Percentiles rank a stretch among this genome's conserved stretches.
These are phyloP conservation scores for Mareca strepera DNA, from an alignment of 2,797 vertebrate genomes.

Conservation along the genomic window DNA sequence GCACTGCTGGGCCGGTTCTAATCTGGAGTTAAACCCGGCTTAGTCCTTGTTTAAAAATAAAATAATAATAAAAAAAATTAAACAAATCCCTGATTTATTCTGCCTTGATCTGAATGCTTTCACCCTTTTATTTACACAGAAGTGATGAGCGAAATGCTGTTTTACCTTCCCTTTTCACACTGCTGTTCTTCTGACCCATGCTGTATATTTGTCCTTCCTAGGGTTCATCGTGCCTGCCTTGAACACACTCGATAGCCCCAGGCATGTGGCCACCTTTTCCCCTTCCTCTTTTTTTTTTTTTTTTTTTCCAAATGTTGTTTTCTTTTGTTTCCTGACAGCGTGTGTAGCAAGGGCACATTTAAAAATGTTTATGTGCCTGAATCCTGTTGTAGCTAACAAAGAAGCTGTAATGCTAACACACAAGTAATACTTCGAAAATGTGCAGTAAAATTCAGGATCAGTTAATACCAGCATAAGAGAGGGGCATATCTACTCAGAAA, in stretches of 20 bases:
- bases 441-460: neutral
- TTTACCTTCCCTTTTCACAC: neutral
- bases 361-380: neutral
- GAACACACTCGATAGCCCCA: accelerated
- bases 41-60: neutral
- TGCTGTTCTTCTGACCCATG: neutral
- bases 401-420: neutral
- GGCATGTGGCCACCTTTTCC: neutral
- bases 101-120: neutral
- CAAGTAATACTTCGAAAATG: neutral
- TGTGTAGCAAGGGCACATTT: neutral
- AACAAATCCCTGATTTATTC: neutral
- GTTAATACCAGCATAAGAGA: neutral
- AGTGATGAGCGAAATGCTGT: neutral
- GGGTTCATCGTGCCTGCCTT: neutral
- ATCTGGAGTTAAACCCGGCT: neutral
- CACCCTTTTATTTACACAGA: neutral
- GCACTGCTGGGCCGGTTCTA: neutral
- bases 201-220: neutral
- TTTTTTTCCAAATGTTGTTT: neutral
- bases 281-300: constrained; percentile 28
- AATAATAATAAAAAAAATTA: neutral
- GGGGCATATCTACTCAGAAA: neutral
- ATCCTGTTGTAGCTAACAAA: neutral
- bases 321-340: neutral